phyloP scores from a whole-genome alignment of 2,888 invertebrate genomes.

The Augochlorella aurata region DNA sequence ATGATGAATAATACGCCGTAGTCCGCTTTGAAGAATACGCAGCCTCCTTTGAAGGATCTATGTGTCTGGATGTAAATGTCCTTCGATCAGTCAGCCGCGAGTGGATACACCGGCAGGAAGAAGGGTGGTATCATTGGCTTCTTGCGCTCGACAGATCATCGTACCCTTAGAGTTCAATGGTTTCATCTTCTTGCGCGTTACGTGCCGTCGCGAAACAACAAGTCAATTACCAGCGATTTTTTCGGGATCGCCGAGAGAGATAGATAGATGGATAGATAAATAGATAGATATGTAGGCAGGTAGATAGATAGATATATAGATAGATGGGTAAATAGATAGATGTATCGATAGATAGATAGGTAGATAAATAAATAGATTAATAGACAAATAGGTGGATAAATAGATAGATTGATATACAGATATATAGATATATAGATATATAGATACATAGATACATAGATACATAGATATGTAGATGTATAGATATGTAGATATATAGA shows the following conservation, averaged over 20 bases:
- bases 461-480: too few species aligned
- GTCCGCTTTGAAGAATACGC: slow-evolving; percentile 17
- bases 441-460: too few species aligned
- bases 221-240: slow-evolving; percentile 8
- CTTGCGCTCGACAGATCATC: slow-evolving; percentile 36
- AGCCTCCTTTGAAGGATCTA: slow-evolving; percentile 27
- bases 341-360: too few species aligned
- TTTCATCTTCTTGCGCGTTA: not conserved
- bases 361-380: too few species aligned
- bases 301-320: too few species aligned
- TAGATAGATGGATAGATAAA: too few species aligned
- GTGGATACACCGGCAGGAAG: slow-evolving; percentile 18
- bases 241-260: not conserved
- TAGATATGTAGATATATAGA: too few species aligned
- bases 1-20: slow-evolving; percentile 37
- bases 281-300: too few species aligned
- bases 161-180: slow-evolving; percentile 19
- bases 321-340: too few species aligned
- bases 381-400: too few species aligned
- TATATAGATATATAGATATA: too few species aligned
- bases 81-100: slow-evolving; percentile 38
- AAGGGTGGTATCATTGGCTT: slow-evolving; percentile 34
- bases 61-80: slow-evolving; percentile 24
- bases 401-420: too few species aligned
- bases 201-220: not conserved